A percentile compares a stretch with the other conserved stretches of the same genome.
These are phyloP conservation scores for Clarias fuscus DNA, from an alignment of 2,797 vertebrate species.

Conservation along the genomic window DNA sequence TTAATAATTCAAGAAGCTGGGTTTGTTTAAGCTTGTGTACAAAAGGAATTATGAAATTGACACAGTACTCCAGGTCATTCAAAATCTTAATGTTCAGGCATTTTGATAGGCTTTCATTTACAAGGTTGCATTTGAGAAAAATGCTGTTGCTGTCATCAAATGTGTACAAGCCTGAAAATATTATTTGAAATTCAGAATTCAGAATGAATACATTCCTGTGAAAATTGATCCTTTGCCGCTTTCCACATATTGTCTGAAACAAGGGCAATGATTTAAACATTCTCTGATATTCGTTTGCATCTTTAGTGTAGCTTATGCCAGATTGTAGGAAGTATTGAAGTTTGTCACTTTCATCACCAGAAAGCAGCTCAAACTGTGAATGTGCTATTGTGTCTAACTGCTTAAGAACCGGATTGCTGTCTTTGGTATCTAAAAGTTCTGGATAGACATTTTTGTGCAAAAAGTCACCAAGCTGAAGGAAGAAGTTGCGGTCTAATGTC, in stretches of 20 bases:
- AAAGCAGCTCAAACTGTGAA: slow-evolving; percentile 63
- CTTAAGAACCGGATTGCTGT: slow-evolving; percentile 64
- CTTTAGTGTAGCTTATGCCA: slow-evolving; percentile 52
- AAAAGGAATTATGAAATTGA: slow-evolving; percentile 67
- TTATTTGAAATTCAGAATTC: rapidly evolving
- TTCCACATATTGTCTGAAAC: slow-evolving; percentile 68
- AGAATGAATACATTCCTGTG: slow-evolving; percentile 59
- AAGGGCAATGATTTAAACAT: slow-evolving; percentile 72
- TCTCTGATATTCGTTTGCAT: slow-evolving; percentile 42
- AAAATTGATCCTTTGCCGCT: slow-evolving; percentile 62
- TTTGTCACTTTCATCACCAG: slow-evolving; percentile 39
- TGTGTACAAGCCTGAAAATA: slow-evolving; percentile 62
- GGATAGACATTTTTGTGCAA: rapidly evolving
- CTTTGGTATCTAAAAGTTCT: slow-evolving; percentile 62
- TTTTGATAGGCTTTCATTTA: slow-evolving; percentile 37
- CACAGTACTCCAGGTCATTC: slow-evolving; percentile 66
- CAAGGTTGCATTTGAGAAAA: slow-evolving; percentile 58
- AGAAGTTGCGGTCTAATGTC: slow-evolving; percentile 53
- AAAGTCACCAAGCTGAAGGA: rapidly evolving
- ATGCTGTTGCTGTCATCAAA: slow-evolving; percentile 48
- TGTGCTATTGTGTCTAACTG: slow-evolving; percentile 54
- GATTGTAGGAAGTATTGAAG: slow-evolving; percentile 63
- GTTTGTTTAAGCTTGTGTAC: slow-evolving; percentile 57
- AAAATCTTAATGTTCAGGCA: slow-evolving; percentile 57
- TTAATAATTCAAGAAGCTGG: slow-evolving; percentile 62